Percentiles rank a stretch among this genome's conserved stretches.
phyloP scores from a whole-genome alignment of 2,113 vertebrate genomes.

The Dolichallabes microphthalmus region DNA sequence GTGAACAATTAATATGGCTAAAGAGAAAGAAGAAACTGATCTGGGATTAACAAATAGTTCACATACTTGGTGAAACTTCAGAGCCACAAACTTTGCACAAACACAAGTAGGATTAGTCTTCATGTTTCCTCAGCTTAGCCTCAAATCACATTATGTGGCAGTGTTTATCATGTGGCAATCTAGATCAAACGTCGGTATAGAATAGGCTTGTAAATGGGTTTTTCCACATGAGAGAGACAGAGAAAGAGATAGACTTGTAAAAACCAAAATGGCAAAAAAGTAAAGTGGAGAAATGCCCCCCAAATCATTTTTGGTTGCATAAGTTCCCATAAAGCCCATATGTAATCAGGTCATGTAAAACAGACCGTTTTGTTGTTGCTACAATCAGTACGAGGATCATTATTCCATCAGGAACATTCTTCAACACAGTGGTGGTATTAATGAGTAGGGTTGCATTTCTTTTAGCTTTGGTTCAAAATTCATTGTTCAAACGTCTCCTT shows the following conservation, averaged over 20 bases:
- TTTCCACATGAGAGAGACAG: background rate
- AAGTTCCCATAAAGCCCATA: background rate
- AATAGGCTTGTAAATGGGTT: background rate
- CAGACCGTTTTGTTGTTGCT: background rate
- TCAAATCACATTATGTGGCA: constrained; percentile 5
- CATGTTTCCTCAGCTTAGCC: background rate
- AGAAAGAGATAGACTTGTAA: background rate
- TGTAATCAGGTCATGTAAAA: background rate
- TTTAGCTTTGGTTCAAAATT: background rate
- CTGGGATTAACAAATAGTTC: background rate
- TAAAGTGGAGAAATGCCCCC: background rate
- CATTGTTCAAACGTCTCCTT: background rate
- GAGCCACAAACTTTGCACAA: background rate
- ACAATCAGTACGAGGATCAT: background rate
- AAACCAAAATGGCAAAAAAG: background rate
- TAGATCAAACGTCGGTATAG: background rate
- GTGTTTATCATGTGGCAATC: constrained; percentile 7
- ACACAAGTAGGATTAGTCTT: constrained; percentile 6
- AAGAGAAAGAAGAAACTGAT: constrained; percentile 7
- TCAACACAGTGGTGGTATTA: background rate
- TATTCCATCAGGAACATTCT: background rate
- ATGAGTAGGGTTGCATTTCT: background rate
- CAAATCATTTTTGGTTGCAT: background rate
- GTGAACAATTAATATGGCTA: constrained; percentile 18
- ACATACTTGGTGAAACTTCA: constrained; percentile 5